These are phyloP conservation scores for Amblyjoppa fuscipennis DNA, from an alignment of 2,888 invertebrate species.

Conservation along the genomic window DNA sequence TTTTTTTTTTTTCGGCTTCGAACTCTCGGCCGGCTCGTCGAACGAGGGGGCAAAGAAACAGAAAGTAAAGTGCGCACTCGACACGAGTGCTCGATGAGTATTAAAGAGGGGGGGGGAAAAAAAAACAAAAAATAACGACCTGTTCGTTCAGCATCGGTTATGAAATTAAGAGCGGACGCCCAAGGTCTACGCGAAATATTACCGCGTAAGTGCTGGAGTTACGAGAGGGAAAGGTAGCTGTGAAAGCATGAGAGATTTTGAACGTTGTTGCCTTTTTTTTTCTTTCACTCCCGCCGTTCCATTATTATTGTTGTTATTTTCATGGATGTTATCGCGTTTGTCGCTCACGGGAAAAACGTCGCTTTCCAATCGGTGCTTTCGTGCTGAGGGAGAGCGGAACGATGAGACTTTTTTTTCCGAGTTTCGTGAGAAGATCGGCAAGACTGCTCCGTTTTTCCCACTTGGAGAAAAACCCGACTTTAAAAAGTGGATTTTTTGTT, in stretches of 20 bases:
- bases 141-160: conserved; percentile 58
- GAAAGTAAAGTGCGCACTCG: conserved; percentile 54
- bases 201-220: conserved; percentile 28
- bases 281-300: too few relatives aligned
- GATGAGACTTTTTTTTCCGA: too few relatives aligned
- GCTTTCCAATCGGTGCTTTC: too few relatives aligned
- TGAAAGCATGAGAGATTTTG: conserved; percentile 48
- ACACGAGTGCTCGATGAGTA: conserved; percentile 55
- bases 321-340: too few relatives aligned
- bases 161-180: conserved; percentile 60
- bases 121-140: conserved; percentile 51
- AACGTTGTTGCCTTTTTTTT: background rate
- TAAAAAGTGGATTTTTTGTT: too few relatives aligned
- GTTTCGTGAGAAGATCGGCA: too few relatives aligned
- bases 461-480: too few relatives aligned
- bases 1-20: conserved; percentile 37
- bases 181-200: conserved; percentile 47
- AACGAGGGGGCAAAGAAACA: conserved; percentile 44
- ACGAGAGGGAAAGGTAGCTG: conserved; percentile 51
- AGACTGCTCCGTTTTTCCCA: too few relatives aligned
- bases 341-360: too few relatives aligned
- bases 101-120: conserved; percentile 19
- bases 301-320: too few relatives aligned
- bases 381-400: too few relatives aligned
- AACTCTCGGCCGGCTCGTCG: conserved; percentile 10